Conservation (phyloP, 2,113 vertebrate species). For the Vulpes ferrilata region DNA sequence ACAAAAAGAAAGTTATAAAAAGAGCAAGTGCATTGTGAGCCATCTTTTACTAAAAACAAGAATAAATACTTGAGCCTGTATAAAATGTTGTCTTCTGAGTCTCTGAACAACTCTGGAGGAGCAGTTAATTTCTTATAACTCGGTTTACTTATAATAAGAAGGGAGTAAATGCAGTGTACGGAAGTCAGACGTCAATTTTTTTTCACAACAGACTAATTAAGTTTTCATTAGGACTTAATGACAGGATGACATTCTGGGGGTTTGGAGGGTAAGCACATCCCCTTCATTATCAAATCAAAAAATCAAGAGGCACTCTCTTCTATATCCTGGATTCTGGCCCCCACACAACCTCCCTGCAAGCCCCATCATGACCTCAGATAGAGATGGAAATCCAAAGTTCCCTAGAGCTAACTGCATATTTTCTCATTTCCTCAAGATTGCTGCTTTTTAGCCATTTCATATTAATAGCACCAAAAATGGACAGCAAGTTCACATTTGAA, state of each 20-base stretch:
- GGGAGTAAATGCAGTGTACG: slow-evolving; percentile 14
- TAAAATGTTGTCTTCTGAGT: neutral
- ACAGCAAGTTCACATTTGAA: neutral
- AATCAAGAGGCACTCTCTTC: slow-evolving; percentile 14
- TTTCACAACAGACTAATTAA: slow-evolving; percentile 69
- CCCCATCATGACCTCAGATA: neutral
- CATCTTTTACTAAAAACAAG: slow-evolving; percentile 55
- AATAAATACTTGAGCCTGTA: slow-evolving; percentile 27
- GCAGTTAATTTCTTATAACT: slow-evolving; percentile 33
- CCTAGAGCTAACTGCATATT: slow-evolving; percentile 1
- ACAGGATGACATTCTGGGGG: slow-evolving; percentile 67
- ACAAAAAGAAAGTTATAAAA: neutral
- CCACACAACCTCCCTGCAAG: neutral
- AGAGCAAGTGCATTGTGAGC: slow-evolving; percentile 9
- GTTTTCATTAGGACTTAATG: slow-evolving; percentile 71
- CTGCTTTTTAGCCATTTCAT: neutral
- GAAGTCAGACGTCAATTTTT: slow-evolving; percentile 69
- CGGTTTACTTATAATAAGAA: slow-evolving; percentile 58
- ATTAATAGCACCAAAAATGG: neutral
- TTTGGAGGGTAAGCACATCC: slow-evolving; percentile 42
- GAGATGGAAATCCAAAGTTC: slow-evolving; percentile 51
- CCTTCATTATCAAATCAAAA: slow-evolving; percentile 71
- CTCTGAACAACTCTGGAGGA: slow-evolving; percentile 23
- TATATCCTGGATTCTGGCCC: slow-evolving; percentile 25
- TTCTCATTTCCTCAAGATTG: slow-evolving; percentile 46